Evolutionary conservation across 2,888 invertebrate species (phyloP).

Genomic region (Endomychus coccineus): DNA sequence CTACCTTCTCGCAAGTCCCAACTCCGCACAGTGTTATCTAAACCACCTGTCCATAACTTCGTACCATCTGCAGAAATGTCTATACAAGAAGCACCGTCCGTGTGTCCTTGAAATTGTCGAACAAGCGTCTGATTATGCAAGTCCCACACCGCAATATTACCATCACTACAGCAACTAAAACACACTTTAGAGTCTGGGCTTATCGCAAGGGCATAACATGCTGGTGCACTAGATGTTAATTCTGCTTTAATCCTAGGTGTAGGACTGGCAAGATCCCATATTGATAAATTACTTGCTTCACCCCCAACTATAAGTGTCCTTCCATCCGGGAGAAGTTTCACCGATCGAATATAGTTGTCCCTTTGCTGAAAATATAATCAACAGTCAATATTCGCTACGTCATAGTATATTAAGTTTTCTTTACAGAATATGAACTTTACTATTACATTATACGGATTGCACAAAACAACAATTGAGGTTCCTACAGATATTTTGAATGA

Average conservation of each 20-base stretch:
- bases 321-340: slow-evolving; percentile 90
- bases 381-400: no score
- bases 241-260: slow-evolving; percentile 91
- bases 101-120: slow-evolving; percentile 91
- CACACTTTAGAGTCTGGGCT: slow-evolving; percentile 96
- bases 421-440: no score
- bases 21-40: slow-evolving; percentile 93
- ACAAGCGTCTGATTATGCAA: slow-evolving; percentile 85
- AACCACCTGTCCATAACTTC: slow-evolving; percentile 85
- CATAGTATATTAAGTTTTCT: no score
- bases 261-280: slow-evolving; percentile 91
- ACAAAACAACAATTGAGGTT: no score
- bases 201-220: slow-evolving; percentile 96
- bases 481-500: no score
- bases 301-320: slow-evolving; percentile 93
- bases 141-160: slow-evolving; percentile 96
- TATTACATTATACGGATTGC: no score
- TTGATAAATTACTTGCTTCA: slow-evolving; percentile 89
- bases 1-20: slow-evolving; percentile 94
- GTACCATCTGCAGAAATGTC: slow-evolving; percentile 93
- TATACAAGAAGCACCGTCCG: slow-evolving; percentile 96
- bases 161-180: slow-evolving; percentile 98
- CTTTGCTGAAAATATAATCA: slow-evolving; percentile 63
- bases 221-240: slow-evolving; percentile 83
- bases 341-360: slow-evolving; percentile 93